Base-by-base conservation (phyloP, 1,140 invertebrate genomes). In the Temnothorax nylanderi region DNA sequence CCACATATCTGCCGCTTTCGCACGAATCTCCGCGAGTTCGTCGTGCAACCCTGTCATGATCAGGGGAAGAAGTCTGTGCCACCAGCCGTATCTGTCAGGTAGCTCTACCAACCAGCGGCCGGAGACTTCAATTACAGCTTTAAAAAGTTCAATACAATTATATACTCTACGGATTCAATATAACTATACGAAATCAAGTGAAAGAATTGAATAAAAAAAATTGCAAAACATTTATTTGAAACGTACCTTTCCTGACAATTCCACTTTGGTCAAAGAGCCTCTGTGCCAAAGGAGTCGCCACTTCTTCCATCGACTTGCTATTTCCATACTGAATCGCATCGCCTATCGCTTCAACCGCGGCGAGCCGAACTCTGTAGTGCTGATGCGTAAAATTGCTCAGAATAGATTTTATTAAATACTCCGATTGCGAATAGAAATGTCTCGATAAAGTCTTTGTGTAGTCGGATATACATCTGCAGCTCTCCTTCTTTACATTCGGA, bases 61-160 rank as follows among this genome's bases (percentile, higher is more conserved):
- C 10, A 98, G 91, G 0, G 98, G 98, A 44, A 98, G 94, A 0
- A 98, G 94, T 93, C 96, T 97, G 88, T 97, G 96, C 94, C 97
- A 98, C 93, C 96, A 98, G 7, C 97, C 98, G 92, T 98, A 98
- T 87, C 98, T 95, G 94, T 98, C 98, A 41, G 95, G 94, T 16
- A 98, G 95, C 37, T 97, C 94, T 21, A 97, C 87, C 34, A 98
- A 91, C 97, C 97, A 98, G 5, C 94, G 92, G 18, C 97, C 96
- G 26, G 97, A 96, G 47, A 97, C 96, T 93, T 96, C 94, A 4
- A 96, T 96, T 8, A 98, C 96, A 88, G 97, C 96, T 92, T 94
- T 92, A 77, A 89, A 86, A n/a, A 69, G 3, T 85, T 60, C 13
- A 11, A 65, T 65, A 37, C 18, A 65, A 67, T 65, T 65, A n/a